These are phyloP conservation scores for Epinotia nisella DNA, from an alignment of 2,888 invertebrate species.

Conservation along the genomic window DNA sequence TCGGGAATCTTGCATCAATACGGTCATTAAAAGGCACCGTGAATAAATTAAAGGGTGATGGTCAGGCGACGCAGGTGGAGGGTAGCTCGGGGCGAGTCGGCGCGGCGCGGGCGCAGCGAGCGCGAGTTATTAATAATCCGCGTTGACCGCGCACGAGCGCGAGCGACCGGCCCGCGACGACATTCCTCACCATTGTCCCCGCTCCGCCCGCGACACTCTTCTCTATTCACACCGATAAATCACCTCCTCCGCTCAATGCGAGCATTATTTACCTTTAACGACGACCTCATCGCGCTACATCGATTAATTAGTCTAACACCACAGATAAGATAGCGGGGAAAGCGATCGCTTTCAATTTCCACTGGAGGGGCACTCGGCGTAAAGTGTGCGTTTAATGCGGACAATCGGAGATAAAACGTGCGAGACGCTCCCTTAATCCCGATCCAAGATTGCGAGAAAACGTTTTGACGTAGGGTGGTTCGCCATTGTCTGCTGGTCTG, in stretches of 20 bases:
- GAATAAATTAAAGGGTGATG: conserved; percentile 65
- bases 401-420: conserved; percentile 85
- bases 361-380: conserved; percentile 83
- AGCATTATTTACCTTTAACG: conserved; percentile 81
- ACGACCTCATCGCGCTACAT: conserved; percentile 74
- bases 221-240: conserved; percentile 83
- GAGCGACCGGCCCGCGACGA: conserved; percentile 74
- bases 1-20: conserved; percentile 54
- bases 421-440: conserved; percentile 84
- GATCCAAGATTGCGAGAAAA: conserved; percentile 85
- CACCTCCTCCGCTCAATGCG: conserved; percentile 76
- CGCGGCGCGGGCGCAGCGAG: conserved; percentile 31
- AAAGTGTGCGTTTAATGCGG: conserved; percentile 84
- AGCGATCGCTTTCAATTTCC: conserved; percentile 85
- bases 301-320: conserved; percentile 84
- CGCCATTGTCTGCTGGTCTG: conserved; percentile 78
- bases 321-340: conserved; percentile 82
- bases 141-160: conserved; percentile 78
- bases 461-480: conserved; percentile 84
- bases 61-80: conserved; percentile 67
- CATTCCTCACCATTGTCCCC: conserved; percentile 81
- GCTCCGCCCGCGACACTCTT: conserved; percentile 83
- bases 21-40: conserved; percentile 67
- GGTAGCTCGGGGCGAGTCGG: conserved; percentile 68
- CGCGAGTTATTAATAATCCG: conserved; percentile 82